Base-by-base conservation (phyloP, 2,113 vertebrate genomes). In the Erpornis zantholeuca region DNA sequence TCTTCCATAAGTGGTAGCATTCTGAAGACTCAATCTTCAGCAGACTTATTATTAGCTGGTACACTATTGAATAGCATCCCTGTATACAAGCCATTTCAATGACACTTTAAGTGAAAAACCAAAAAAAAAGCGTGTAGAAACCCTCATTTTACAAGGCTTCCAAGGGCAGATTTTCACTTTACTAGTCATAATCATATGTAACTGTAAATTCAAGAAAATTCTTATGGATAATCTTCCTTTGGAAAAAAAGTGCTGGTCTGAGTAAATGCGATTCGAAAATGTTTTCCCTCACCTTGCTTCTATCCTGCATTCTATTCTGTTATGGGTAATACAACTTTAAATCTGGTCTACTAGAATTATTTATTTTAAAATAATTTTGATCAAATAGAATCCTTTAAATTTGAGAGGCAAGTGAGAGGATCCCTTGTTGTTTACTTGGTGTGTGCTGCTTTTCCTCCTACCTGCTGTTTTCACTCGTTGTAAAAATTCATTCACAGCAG, bases 381-480 rank as follows among this genome's bases (percentile, higher is more conserved):
- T 69, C 20, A 70, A 83, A 59, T n/a, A 91, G 9, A 60, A 35
- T 45, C 12, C 70, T 54, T 94, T 95, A 96, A 72, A 78, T 93
- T 56, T 89, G 44, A 61, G 47, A 87, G 70, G 65, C 35, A 78
- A 97, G 77, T 94, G 93, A 91, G 87, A 91, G 73, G 78, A 95
- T 95, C 42, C 25, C 88, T 64, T 79, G 83, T 76, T 96, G 94
- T 97, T 98, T 97, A 94, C 82, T 82, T 57, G 54, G 71, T 87
- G 35, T 4, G 18, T 66, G 70, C 50, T 82, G 50, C 52, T 91
- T 92, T 94, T 63, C 49, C 53, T 93, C 83, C 68, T 80, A 61
- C 72, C 57, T 54, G 44, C 83, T 94, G 80, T 94, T 92, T 94
- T 94, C 36, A 33, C 36, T 29, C 82, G 79, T 69, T 86, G 86